A percentile compares a stretch with the other conserved stretches of the same genome.
Evolutionary conservation across 2,797 vertebrate species (phyloP).

Genomic region (Cyprinella venusta): DNA sequence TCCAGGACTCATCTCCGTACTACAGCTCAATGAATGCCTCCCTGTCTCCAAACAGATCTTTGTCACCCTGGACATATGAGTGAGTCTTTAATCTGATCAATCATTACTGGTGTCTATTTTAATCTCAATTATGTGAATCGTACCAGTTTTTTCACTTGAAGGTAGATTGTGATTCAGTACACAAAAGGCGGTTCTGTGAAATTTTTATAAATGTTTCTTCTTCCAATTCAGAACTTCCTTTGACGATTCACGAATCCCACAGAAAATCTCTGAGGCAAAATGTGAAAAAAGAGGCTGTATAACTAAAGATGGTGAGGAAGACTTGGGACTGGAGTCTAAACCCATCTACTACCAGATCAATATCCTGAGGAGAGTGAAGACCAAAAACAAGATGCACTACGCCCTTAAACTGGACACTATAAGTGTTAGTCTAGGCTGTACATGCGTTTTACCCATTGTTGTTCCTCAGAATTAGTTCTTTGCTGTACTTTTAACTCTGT

Average conservation of each 20-base stretch:
- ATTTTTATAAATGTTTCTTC: background rate
- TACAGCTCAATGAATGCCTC: background rate
- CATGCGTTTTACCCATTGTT: slow-evolving; percentile 71
- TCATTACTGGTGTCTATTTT: background rate
- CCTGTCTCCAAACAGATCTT: slow-evolving; percentile 64
- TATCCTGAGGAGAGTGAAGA: slow-evolving; percentile 69
- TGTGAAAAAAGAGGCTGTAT: slow-evolving; percentile 72
- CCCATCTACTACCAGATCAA: slow-evolving; percentile 72
- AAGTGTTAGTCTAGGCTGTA: slow-evolving; percentile 76
- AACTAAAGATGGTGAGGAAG: slow-evolving; percentile 59
- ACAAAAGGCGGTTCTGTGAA: background rate
- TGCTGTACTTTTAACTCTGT: background rate
- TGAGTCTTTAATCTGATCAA: slow-evolving; percentile 60
- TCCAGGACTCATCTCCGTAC: background rate
- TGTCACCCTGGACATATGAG: slow-evolving; percentile 78
- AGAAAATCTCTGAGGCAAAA: slow-evolving; percentile 63
- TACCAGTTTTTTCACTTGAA: background rate
- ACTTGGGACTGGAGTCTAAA: slow-evolving; percentile 65
- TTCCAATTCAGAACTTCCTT: slow-evolving; percentile 56
- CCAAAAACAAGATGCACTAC: slow-evolving; percentile 46
- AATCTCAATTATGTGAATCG: background rate
- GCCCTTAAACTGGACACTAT: slow-evolving; percentile 65
- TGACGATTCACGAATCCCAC: slow-evolving; percentile 65
- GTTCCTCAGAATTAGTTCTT: slow-evolving; percentile 51
- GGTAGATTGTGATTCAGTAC: background rate